phyloP scores from a whole-genome alignment of 1,140 invertebrate species.

The Orius insidiosus region DNA sequence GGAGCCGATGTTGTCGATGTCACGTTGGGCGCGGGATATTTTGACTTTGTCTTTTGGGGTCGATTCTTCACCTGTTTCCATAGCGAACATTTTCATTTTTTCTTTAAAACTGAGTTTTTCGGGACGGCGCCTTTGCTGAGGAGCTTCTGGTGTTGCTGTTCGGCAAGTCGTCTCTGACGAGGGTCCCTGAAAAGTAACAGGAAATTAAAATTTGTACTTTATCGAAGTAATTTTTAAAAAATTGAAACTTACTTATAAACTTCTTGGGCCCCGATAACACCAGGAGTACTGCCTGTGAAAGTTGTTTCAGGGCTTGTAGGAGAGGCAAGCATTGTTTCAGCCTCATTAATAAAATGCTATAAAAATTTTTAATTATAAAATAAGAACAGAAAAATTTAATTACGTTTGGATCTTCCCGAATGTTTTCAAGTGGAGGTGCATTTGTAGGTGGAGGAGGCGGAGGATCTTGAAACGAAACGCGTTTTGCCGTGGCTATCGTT shows the following conservation, averaged over 20 bases:
- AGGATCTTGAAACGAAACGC: constrained; percentile 59
- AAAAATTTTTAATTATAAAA: constrained; percentile 22
- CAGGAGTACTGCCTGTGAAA: constrained; percentile 52
- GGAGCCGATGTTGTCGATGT: constrained; percentile 56
- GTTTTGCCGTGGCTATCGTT: constrained; percentile 25
- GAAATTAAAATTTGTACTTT: too few relatives aligned
- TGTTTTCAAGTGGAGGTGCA: constrained; percentile 34
- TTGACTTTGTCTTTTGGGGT: constrained; percentile 84
- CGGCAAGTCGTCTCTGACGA: constrained; percentile 55
- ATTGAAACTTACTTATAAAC: constrained; percentile 60
- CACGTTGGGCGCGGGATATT: constrained; percentile 78
- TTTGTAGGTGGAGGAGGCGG: constrained; percentile 26
- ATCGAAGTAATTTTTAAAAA: too few relatives aligned
- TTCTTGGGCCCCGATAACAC: constrained; percentile 86
- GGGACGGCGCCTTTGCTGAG: constrained; percentile 40
- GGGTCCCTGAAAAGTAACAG: constrained; percentile 47
- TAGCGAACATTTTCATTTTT: constrained; percentile 95
- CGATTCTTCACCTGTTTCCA: constrained; percentile 72
- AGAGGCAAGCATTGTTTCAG: constrained; percentile 53
- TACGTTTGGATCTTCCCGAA: constrained; percentile 66
- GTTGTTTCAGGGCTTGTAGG: constrained; percentile 46
- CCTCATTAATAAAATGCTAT: constrained; percentile 64
- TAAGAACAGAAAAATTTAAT: constrained; percentile 25
- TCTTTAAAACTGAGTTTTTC: constrained; percentile 86
- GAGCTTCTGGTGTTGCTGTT: constrained; percentile 52